Evolutionary conservation across 2,888 invertebrate genomes (phyloP).

Genomic region (Chrysotoxum bicinctum): DNA sequence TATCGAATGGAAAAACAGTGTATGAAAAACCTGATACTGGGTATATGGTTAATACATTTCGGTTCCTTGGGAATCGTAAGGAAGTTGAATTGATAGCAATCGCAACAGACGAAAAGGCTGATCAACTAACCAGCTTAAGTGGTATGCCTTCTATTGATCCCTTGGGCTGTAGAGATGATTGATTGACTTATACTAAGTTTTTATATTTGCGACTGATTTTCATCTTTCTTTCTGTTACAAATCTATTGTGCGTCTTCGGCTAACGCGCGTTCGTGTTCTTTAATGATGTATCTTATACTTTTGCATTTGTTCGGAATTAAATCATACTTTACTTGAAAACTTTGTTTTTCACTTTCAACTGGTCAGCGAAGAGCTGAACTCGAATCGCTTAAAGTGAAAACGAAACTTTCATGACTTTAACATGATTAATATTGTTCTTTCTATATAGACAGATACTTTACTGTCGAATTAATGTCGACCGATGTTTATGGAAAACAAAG

Average conservation of each 20-base stretch:
- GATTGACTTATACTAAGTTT: neutral
- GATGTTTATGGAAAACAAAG: too few relatives aligned
- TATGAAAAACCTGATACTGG: constrained; percentile 80
- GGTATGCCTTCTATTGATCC: constrained; percentile 63
- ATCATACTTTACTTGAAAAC: neutral
- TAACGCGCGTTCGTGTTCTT: neutral
- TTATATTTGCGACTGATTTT: constrained; percentile 52
- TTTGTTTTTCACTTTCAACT: neutral
- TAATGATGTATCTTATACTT: constrained; percentile 8
- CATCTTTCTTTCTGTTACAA: constrained; percentile 37
- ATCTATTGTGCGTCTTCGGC: constrained; percentile 1
- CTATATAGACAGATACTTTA: too few relatives aligned
- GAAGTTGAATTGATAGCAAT: constrained; percentile 81
- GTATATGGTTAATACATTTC: constrained; percentile 77
- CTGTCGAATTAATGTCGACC: neutral
- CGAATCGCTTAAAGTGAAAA: neutral
- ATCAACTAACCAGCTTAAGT: neutral
- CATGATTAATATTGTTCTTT: too few relatives aligned
- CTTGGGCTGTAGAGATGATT: constrained; percentile 54
- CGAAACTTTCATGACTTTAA: too few relatives aligned
- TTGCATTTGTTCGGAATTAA: constrained; percentile 38
- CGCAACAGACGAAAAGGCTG: constrained; percentile 76
- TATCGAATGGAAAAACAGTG: constrained; percentile 57
- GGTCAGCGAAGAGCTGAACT: neutral
- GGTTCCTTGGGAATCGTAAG: constrained; percentile 77